A percentile compares a stretch with the other conserved stretches of the same genome.
phyloP scores from a whole-genome alignment of 2,113 vertebrate species.

The Cercopithecus mona region DNA sequence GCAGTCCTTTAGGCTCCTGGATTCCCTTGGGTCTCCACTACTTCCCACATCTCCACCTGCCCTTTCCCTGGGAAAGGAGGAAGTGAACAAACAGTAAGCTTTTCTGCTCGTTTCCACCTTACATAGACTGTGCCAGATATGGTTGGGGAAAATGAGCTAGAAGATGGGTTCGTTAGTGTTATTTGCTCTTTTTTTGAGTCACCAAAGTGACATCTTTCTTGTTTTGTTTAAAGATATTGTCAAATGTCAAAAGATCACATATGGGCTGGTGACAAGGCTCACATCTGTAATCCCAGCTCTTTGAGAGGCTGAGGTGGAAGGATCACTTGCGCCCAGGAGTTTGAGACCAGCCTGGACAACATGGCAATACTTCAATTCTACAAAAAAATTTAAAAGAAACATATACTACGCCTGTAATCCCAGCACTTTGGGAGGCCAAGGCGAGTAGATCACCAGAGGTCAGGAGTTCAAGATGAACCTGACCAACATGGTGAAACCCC shows the following conservation, averaged over 20 bases:
- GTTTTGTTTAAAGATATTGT: background rate
- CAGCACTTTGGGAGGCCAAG: too few species aligned
- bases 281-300: too few species aligned
- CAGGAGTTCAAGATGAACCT: too few species aligned
- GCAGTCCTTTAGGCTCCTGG: background rate
- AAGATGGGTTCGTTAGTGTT: background rate
- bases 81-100: background rate
- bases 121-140: background rate
- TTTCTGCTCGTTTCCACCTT: background rate
- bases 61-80: background rate
- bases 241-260: background rate
- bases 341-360: too few species aligned
- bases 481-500: rapidly evolving
- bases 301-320: too few species aligned
- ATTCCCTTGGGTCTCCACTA: background rate
- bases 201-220: background rate
- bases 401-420: too few species aligned
- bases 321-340: too few species aligned
- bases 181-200: background rate
- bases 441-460: too few species aligned
- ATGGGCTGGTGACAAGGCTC: too few species aligned
- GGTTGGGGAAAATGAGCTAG: background rate
- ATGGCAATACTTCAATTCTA: too few species aligned
- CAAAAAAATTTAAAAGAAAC: too few species aligned
- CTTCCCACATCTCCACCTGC: background rate